Base-by-base conservation (phyloP, 2,888 invertebrate species). In the Bellardia bayeri region DNA sequence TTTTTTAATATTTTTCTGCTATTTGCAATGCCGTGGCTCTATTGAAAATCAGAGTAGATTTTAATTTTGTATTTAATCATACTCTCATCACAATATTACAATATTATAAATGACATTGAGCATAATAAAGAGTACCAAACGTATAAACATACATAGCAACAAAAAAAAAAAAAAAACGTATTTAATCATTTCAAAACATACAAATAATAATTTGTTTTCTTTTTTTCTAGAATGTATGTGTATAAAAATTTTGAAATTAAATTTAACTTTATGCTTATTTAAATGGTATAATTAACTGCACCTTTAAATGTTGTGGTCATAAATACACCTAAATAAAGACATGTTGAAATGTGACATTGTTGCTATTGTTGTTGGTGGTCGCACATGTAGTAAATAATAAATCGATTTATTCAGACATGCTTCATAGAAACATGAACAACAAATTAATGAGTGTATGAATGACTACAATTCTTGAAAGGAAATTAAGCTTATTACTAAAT, bases 31-130 rank as follows among this genome's bases (percentile, higher is more conserved):
- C 13, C 79, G 69, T 16, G 78, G 23, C 45, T 30, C 40, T 42
- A 54, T 63, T 71, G 63, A 71, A 63, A 45, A 23, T 49, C 13
- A 11, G 16, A 64, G 54, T 64, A 40, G n/a, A 66, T 80, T 80
- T 71, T 63, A 80, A 71, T 78, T 71, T 75, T 51, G 54, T 16
- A 78, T 71, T 83, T 83, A 78, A 78, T 72, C 71, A 71, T 63
- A 56, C 45, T 54, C 23, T 76, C 63, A 58, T 63, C 69, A 71
- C 63, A 45, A 13, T 13, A 45, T 45, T 45, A 45, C 45, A 71
- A 83, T 76, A 56, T 76, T 51, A 75, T 68, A 75, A 75, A 82
- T 51, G 74, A 75, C 75, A 61, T 82, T 75, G 61, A 76, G 37
- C 56, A 49, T 16, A 82, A 64, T 64, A 64, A 33, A 75, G 40